phyloP scores from a whole-genome alignment of 2,113 vertebrate genomes.

The Falco punctatus region DNA sequence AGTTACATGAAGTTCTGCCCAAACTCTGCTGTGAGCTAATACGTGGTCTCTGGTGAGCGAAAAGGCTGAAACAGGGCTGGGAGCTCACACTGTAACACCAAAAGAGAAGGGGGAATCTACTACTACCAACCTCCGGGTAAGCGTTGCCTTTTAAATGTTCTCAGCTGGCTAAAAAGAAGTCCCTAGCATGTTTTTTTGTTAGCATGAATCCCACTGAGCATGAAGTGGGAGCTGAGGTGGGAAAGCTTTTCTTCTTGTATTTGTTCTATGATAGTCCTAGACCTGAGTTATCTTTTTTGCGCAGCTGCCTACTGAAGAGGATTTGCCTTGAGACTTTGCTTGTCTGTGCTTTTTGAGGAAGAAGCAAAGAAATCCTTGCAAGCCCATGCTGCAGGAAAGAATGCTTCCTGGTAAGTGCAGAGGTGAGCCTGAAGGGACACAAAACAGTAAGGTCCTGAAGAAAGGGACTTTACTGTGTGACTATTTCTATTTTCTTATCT shows the following conservation, averaged over 20 bases:
- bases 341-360: not conserved
- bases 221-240: not conserved
- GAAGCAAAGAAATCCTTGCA: not conserved
- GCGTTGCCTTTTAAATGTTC: fast-evolving
- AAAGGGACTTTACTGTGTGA: not conserved
- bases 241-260: not conserved
- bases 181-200: too few species aligned
- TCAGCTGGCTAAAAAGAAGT: not conserved
- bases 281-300: not conserved
- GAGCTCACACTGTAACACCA: not conserved
- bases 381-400: not conserved
- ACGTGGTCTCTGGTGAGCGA: not conserved
- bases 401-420: not conserved
- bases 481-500: not conserved
- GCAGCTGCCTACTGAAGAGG: not conserved
- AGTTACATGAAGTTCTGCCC: not conserved
- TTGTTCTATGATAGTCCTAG: not conserved
- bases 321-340: not conserved
- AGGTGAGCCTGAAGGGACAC: not conserved
- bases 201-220: not conserved
- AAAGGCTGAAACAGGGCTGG: not conserved
- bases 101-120: not conserved
- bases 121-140: not conserved
- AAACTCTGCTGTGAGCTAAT: not conserved
- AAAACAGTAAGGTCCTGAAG: not conserved